Percentiles rank a stretch among this genome's conserved stretches.
Conservation (phyloP, 2,888 invertebrate genomes). For the Erpobdella octoculata region DNA sequence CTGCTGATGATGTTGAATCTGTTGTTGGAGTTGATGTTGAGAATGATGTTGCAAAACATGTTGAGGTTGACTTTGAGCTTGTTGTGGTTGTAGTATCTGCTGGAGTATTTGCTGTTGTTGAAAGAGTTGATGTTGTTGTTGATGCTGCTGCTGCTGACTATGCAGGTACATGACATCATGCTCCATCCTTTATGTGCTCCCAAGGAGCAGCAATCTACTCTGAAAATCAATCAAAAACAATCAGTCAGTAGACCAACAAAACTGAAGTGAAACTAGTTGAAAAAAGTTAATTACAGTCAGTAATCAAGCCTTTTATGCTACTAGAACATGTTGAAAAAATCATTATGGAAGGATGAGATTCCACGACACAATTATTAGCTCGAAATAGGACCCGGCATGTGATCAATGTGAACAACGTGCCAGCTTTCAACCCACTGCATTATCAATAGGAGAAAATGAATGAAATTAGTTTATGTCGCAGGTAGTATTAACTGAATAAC, state of each 20-base stretch:
- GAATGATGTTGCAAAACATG: constrained; percentile 3
- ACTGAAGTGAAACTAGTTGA: neutral
- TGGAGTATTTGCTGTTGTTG: constrained; percentile 14
- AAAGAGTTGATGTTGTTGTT: neutral
- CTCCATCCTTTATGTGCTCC: neutral
- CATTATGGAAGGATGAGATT: too few species aligned
- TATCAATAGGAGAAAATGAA: neutral
- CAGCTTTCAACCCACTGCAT: neutral
- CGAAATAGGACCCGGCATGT: neutral
- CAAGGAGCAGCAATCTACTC: neutral
- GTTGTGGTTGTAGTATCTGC: constrained; percentile 17
- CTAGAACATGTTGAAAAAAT: too few species aligned
- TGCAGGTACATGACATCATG: neutral
- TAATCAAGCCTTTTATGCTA: too few species aligned
- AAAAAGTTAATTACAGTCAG: too few species aligned
- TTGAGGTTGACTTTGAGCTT: neutral
- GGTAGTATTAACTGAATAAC: neutral
- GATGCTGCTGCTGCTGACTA: constrained; percentile 13
- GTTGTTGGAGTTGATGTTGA: constrained; percentile 12
- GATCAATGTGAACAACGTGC: neutral
- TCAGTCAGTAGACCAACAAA: neutral
- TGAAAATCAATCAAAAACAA: neutral
- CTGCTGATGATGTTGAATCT: neutral
- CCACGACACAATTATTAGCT: neutral
- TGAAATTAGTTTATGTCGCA: neutral